Conservation (phyloP, 2,113 vertebrate species). For the Syngnathus scovelli region DNA sequence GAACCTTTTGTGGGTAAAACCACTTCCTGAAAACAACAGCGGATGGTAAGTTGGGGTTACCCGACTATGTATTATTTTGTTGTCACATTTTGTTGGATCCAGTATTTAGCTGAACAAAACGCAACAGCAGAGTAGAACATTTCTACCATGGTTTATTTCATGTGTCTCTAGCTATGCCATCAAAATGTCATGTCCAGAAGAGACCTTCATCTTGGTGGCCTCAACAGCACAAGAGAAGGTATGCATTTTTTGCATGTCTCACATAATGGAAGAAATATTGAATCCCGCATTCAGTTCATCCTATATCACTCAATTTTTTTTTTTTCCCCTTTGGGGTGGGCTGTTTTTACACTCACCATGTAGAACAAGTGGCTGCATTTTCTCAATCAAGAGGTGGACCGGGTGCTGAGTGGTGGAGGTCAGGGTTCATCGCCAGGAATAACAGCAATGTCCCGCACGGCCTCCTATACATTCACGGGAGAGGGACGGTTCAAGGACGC, state of each 20-base stretch:
- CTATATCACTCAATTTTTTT: background rate
- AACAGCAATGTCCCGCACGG: slow-evolving; percentile 82
- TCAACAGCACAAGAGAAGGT: slow-evolving; percentile 93
- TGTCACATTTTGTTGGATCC: too few species aligned
- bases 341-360: background rate
- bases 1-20: slow-evolving; percentile 88
- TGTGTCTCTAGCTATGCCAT: slow-evolving; percentile 77
- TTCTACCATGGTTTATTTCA: background rate
- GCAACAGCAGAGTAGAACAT: background rate
- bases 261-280: background rate
- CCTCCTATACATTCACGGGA: slow-evolving; percentile 84
- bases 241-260: background rate
- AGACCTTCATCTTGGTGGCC: slow-evolving; percentile 85
- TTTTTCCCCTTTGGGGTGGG: background rate
- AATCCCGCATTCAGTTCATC: background rate
- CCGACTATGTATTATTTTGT: too few species aligned
- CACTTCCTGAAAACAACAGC: slow-evolving; percentile 79
- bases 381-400: slow-evolving; percentile 90
- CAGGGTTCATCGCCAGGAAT: slow-evolving; percentile 52
- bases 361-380: slow-evolving; percentile 90
- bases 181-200: slow-evolving; percentile 91
- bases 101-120: background rate
- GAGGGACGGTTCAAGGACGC: slow-evolving; percentile 88
- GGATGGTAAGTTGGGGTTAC: slow-evolving; percentile 77
- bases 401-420: slow-evolving; percentile 75